Evolutionary conservation across 1,140 invertebrate species (phyloP).

Genomic region (Hesperophylax magnus): DNA sequence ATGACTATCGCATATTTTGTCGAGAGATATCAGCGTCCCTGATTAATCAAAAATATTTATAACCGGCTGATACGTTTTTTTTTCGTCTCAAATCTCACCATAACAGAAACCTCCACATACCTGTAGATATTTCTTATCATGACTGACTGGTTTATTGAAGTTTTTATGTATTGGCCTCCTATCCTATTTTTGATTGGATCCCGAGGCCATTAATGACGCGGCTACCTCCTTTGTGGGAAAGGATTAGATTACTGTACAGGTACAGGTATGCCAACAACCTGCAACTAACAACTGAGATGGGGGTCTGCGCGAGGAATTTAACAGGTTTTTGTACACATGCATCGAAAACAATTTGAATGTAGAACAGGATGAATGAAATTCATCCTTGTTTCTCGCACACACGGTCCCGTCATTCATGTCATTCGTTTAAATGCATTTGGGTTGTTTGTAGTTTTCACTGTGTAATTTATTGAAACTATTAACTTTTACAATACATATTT

Average conservation of each 20-base stretch:
- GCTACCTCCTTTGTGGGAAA: slow-evolving; percentile 17
- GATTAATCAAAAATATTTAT: too few relatives aligned
- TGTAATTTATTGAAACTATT: too few relatives aligned
- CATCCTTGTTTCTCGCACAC: not conserved
- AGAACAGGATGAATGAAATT: slow-evolving; percentile 12
- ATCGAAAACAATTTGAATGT: slow-evolving; percentile 15
- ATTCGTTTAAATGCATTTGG: too few relatives aligned
- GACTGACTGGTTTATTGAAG: not conserved
- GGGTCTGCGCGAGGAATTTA: slow-evolving; percentile 6
- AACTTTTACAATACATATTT: too few relatives aligned
- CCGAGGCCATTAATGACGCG: slow-evolving; percentile 16
- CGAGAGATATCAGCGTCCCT: too few relatives aligned
- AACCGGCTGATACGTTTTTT: too few relatives aligned
- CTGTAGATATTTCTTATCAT: not conserved
- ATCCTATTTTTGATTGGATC: slow-evolving; percentile 24
- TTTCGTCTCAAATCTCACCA: too few relatives aligned
- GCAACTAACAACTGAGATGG: not conserved
- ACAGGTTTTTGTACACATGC: slow-evolving; percentile 28
- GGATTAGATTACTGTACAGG: slow-evolving; percentile 23
- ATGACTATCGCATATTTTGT: too few relatives aligned
- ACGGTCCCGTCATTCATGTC: not conserved
- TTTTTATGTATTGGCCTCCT: not conserved
- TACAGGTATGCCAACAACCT: slow-evolving; percentile 18
- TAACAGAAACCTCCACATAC: not conserved
- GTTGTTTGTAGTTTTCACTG: too few relatives aligned